Conservation (phyloP, 92 coral and sea anemone genomes). For the Heliopora coerulea region DNA sequence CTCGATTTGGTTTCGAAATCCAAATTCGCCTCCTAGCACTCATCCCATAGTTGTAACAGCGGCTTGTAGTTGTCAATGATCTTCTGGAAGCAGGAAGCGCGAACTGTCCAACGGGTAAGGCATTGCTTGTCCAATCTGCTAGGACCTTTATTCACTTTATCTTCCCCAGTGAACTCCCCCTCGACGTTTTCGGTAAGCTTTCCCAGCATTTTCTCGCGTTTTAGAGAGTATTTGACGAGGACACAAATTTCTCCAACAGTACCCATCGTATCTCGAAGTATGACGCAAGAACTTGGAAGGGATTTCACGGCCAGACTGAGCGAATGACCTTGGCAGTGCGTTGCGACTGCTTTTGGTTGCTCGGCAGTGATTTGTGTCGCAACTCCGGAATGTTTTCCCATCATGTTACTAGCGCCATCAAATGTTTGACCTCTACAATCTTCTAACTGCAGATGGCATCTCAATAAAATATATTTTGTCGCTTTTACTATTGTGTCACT, state of each 20-base stretch:
- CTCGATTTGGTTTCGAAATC: slow-evolving; percentile 53
- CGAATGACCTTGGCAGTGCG: too few relatives aligned
- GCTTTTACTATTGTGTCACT: too few relatives aligned
- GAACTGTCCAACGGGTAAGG: slow-evolving; percentile 49
- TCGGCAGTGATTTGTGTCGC: too few relatives aligned
- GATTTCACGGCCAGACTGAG: too few relatives aligned
- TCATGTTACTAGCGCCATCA: too few relatives aligned
- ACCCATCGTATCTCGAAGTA: slow-evolving; percentile 47
- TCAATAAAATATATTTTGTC: too few relatives aligned
- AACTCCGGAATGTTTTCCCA: too few relatives aligned
- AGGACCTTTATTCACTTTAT: too few relatives aligned
- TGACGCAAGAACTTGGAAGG: slow-evolving; percentile 34
- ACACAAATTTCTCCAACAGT: slow-evolving; percentile 38
- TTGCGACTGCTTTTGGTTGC: slow-evolving; percentile 29
- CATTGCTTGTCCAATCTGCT: slow-evolving; percentile 23
- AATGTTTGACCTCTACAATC: too few relatives aligned
- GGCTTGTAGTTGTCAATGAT: slow-evolving; percentile 5
- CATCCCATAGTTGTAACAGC: slow-evolving; percentile 48
- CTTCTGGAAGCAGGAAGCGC: slow-evolving; percentile 31
- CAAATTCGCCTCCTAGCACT: slow-evolving; percentile 41
- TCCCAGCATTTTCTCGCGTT: slow-evolving; percentile 43
- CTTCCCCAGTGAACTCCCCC: neutral
- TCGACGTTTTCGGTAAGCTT: slow-evolving; percentile 38
- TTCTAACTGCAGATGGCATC: too few relatives aligned
- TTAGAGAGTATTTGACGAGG: slow-evolving; percentile 43